Evolutionary conservation across 2,113 vertebrate species (phyloP).

Genomic region (Malurus alboscapulatus): DNA sequence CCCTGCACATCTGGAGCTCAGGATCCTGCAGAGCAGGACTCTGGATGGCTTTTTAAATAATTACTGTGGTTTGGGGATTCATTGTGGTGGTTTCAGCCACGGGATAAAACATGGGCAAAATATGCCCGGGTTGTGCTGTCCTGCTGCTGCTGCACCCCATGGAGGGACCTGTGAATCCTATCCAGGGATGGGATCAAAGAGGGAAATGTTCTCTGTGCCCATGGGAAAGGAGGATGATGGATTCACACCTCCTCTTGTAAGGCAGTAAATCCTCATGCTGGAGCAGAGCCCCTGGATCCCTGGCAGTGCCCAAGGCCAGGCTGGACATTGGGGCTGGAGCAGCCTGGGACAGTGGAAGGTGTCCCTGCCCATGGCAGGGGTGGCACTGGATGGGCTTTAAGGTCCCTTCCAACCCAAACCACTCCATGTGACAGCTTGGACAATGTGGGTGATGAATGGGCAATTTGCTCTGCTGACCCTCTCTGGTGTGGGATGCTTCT

Average conservation of each 20-base stretch:
- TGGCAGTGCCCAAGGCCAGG: background rate
- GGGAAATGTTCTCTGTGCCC: background rate
- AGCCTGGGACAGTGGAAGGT: fast-evolving
- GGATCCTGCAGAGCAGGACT: background rate
- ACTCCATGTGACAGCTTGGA: background rate
- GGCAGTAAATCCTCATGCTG: background rate
- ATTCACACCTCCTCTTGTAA: background rate
- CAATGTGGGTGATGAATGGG: fast-evolving
- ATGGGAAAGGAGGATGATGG: background rate
- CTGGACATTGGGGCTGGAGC: fast-evolving
- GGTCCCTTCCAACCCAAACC: background rate
- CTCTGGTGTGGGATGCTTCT: background rate
- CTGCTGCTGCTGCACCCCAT: background rate
- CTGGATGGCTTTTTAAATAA: background rate
- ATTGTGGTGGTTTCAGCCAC: background rate
- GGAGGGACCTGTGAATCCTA: fast-evolving
- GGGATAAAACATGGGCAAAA: background rate
- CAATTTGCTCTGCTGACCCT: too few relatives aligned
- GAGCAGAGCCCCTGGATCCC: background rate
- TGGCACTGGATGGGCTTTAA: fast-evolving
- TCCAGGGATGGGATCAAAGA: fast-evolving
- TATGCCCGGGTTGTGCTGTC: fast-evolving
- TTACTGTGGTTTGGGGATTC: background rate
- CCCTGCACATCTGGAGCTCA: fast-evolving
- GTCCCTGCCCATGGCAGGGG: background rate